phyloP scores from a whole-genome alignment of 2,888 invertebrate genomes.

The Microctonus aethiopoides region DNA sequence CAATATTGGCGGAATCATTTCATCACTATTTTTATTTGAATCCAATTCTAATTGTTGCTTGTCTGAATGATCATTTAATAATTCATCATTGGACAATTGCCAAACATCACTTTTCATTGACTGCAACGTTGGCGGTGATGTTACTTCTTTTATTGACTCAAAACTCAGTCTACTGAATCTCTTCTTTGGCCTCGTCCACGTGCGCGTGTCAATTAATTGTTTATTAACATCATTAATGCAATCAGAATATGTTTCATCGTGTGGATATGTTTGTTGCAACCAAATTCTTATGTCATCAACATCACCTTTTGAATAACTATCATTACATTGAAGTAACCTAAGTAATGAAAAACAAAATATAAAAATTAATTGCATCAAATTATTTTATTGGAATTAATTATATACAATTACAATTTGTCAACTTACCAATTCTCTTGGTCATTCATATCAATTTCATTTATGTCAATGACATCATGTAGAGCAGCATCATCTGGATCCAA shows the following conservation, averaged over 20 bases:
- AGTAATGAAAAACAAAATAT: background rate
- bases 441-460: constrained; percentile 47
- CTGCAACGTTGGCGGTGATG: constrained; percentile 29
- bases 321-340: constrained; percentile 47
- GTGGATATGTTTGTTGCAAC: constrained; percentile 35
- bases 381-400: background rate
- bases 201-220: constrained; percentile 73
- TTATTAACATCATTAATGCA: constrained; percentile 41
- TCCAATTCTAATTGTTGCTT: background rate
- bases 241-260: background rate
- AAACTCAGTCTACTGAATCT: constrained; percentile 72
- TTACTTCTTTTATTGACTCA: constrained; percentile 63
- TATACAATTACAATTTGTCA: background rate
- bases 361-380: background rate
- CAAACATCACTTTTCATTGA: constrained; percentile 16
- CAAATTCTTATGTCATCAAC: constrained; percentile 46
- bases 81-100: background rate
- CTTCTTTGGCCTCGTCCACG: constrained; percentile 77
- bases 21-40: constrained; percentile 39
- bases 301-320: constrained; percentile 34
- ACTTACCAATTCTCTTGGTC: constrained; percentile 51
- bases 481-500: constrained; percentile 14
- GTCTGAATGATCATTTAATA: background rate
- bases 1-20: constrained; percentile 52
- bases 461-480: constrained; percentile 49